Percentiles rank a stretch among this genome's conserved stretches.
phyloP scores from a whole-genome alignment of 2,888 invertebrate species.

The Adelphocoris suturalis region DNA sequence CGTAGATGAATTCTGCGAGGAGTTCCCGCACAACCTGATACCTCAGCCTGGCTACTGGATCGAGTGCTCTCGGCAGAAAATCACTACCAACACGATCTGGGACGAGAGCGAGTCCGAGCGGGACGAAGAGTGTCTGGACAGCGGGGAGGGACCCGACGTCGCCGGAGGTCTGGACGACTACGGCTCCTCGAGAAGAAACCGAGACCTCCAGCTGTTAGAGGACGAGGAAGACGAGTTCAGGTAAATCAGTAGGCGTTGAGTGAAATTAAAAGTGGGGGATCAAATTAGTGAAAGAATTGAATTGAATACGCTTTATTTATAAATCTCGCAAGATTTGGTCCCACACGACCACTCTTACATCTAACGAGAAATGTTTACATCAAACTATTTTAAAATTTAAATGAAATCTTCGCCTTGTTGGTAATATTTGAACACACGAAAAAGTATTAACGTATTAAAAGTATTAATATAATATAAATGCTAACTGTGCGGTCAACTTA shows the following conservation, averaged over 20 bases:
- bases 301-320: no score
- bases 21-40: conserved; percentile 93
- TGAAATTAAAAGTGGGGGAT: no score
- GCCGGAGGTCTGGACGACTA: conserved; percentile 76
- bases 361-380: no score
- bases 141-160: conserved; percentile 77
- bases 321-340: no score
- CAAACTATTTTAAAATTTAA: no score
- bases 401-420: no score
- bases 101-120: conserved; percentile 89
- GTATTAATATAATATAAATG: no score
- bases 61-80: conserved; percentile 95
- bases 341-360: no score
- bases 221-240: conserved; percentile 79
- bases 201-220: conserved; percentile 79
- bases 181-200: conserved; percentile 80
- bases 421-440: no score
- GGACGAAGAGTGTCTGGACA: conserved; percentile 77
- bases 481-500: no score
- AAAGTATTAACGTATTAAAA: no score
- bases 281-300: no score
- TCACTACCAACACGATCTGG: conserved; percentile 89
- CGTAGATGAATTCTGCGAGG: conserved; percentile 95
- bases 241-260: not conserved
- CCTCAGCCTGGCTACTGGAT: conserved; percentile 97